Evolutionary conservation across 2,797 vertebrate species (phyloP).

Genomic region (Coilia nasus): DNA sequence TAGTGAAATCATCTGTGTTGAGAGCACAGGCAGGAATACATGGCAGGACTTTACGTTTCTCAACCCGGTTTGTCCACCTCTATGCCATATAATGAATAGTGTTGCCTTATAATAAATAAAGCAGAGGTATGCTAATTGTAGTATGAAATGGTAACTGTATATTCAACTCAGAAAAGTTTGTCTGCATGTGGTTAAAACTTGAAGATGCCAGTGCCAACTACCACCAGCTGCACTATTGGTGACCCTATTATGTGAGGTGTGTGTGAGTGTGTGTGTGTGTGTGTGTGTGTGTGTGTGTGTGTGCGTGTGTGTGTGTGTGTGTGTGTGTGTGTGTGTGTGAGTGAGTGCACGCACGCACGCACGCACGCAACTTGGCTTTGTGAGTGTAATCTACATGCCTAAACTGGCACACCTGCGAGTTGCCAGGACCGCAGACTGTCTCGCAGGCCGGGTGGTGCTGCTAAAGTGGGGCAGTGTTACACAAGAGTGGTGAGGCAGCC

Average conservation of each 20-base stretch:
- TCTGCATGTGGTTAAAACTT: not conserved
- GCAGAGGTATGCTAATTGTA: not conserved
- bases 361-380: not conserved
- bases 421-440: not conserved
- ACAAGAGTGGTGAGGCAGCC: slow-evolving; percentile 17
- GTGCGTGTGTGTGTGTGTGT: not conserved
- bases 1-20: too few relatives aligned
- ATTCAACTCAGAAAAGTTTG: not conserved
- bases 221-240: not conserved
- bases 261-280: not conserved
- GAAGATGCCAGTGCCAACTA: not conserved
- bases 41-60: too few relatives aligned
- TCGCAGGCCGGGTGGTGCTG: not conserved
- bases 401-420: slow-evolving; percentile 15
- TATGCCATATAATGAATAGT: too few relatives aligned
- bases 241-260: not conserved
- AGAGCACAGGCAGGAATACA: too few relatives aligned
- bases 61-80: too few relatives aligned
- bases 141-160: not conserved
- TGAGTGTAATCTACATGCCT: not conserved
- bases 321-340: not conserved
- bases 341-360: not conserved
- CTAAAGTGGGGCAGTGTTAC: slow-evolving; percentile 36
- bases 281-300: not conserved
- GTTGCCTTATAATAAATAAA: too few relatives aligned